These are phyloP conservation scores for Caenorhabditis uteleia DNA, from an alignment of 2,888 invertebrate species.

Conservation along the genomic window DNA sequence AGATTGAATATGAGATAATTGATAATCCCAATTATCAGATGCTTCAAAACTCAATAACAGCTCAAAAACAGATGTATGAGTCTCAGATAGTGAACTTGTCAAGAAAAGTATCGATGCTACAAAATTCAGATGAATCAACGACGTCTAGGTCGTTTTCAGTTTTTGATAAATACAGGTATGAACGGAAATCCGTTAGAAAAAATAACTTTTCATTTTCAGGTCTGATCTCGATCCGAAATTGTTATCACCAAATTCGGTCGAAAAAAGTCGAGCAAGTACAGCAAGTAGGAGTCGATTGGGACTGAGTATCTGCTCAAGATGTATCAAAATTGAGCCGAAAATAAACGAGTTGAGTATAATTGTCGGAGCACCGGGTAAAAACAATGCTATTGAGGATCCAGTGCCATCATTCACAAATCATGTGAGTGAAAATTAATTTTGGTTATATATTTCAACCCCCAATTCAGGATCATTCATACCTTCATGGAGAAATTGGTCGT, in stretches of 20 bases:
- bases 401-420: conserved; percentile 21
- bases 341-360: conserved; percentile 24
- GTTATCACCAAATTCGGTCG: background rate
- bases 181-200: background rate
- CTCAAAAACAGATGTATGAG: conserved; percentile 54
- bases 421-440: background rate
- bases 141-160: conserved; percentile 25
- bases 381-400: conserved; percentile 31
- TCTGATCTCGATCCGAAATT: conserved; percentile 21
- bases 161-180: conserved; percentile 51
- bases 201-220: conserved; percentile 5
- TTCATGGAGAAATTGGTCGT: conserved; percentile 20
- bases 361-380: conserved; percentile 24
- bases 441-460: background rate
- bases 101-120: conserved; percentile 16
- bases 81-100: conserved; percentile 35
- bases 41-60: conserved; percentile 45
- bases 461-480: conserved; percentile 15
- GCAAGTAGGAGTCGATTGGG: conserved; percentile 7
- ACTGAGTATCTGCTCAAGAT: conserved; percentile 14
- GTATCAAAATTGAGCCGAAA: conserved; percentile 23
- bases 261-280: background rate
- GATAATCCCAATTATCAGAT: conserved; percentile 20
- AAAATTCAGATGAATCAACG: conserved; percentile 21
- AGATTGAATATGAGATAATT: background rate